These are phyloP conservation scores for Papilio polyxenes DNA, from an alignment of 1,140 invertebrate species.

Conservation along the genomic window DNA sequence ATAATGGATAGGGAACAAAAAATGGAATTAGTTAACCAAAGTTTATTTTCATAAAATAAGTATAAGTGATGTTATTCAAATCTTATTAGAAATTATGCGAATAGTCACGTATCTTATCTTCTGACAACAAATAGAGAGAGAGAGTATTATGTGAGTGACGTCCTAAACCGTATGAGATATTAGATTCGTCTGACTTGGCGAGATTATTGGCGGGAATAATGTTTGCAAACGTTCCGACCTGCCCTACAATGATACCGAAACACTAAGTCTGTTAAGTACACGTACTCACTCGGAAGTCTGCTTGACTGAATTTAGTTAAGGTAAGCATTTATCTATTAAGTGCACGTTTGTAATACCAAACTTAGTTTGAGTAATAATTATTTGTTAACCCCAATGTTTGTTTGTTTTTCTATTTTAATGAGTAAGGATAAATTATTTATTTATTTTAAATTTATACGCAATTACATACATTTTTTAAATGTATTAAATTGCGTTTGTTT, in stretches of 20 bases:
- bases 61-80: not conserved
- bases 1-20: no score
- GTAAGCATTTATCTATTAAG: not conserved
- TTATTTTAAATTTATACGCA: no score
- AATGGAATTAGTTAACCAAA: no score
- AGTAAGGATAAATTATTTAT: no score
- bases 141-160: slow-evolving; percentile 17
- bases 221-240: slow-evolving; percentile 23
- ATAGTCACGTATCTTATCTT: not conserved
- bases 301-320: not conserved
- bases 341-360: not conserved
- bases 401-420: no score
- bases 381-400: not conserved
- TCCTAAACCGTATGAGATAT: slow-evolving; percentile 30
- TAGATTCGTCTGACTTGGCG: slow-evolving; percentile 33
- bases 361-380: not conserved
- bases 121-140: not conserved
- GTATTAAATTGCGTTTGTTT: no score
- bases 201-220: slow-evolving; percentile 32
- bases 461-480: no score
- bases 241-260: slow-evolving; percentile 17
- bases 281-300: not conserved
- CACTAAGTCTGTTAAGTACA: slow-evolving; percentile 12
- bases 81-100: not conserved
- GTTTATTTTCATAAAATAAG: no score